Evolutionary conservation across 2,888 invertebrate species (phyloP), one percentile per base, ranked within the genome.

Genomic region (Copidosoma aretas): DNA sequence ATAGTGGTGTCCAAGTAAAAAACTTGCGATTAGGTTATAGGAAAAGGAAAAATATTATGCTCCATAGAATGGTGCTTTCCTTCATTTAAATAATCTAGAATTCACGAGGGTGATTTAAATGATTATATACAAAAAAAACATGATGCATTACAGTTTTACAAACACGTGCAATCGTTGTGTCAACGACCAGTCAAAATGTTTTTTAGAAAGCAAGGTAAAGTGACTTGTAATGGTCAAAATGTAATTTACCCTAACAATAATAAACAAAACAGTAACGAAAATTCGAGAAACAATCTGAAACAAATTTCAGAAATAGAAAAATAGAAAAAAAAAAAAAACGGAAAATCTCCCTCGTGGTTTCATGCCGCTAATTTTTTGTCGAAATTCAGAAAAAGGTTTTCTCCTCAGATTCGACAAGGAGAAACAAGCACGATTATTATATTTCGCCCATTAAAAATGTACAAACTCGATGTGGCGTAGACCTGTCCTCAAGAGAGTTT

Each of bases 21-120:
- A 63, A 69, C 39, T 49, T 41, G 60, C 39, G n/a, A 65, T 43
- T 71, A 71, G 69, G 60, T 64, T 67, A 70, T 60, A 73, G 66
- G 60, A 71, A 76, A 74, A 74, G 71, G 70, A 74, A 73, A 74
- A 73, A 72, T 72, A 73, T 74, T 61, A 73, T 76, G 71, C 73
- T 74, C 73, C 72, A 71, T 74, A 71, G 74, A 24, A 22, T 60
- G 52, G 60, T 52, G 52, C 32, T 32, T 32, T 17, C 41, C n/a
- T 61, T 58, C 25, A 52, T 22, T 14, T n/a, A 49, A 25, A 49
- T 21, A 63, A 14, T 64, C 54, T 22, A 41, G 41, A 58, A 59
- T 41, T 59, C 21, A 41, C 64, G 60, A 70, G 63, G 70, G 67
- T 63, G 64, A 52, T 57, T 8, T 53, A 24, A 15, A 54, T 41